These are phyloP conservation scores for Ameiurus melas DNA, from an alignment of 2,113 vertebrate species.

Conservation along the genomic window DNA sequence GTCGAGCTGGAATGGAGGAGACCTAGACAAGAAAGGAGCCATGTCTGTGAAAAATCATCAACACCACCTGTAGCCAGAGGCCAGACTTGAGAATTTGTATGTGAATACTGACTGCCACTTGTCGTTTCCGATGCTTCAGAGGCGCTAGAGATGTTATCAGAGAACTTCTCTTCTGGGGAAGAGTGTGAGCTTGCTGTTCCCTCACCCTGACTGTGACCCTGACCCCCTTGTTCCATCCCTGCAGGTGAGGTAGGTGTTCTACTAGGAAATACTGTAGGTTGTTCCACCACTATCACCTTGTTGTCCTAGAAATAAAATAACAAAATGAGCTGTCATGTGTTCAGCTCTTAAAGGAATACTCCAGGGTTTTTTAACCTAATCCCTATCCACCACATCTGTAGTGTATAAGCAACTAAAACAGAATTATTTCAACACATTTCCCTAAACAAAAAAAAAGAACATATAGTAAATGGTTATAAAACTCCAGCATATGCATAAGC, in stretches of 20 bases:
- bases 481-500: background rate
- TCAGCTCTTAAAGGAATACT: background rate
- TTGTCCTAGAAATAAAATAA: conserved; percentile 68
- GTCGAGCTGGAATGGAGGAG: conserved; percentile 70
- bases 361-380: background rate
- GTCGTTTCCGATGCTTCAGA: conserved; percentile 85
- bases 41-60: background rate
- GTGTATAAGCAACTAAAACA: background rate
- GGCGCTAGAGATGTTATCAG: conserved; percentile 84
- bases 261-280: conserved; percentile 77
- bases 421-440: background rate
- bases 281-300: conserved; percentile 80
- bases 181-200: conserved; percentile 69
- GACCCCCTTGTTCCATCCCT: conserved; percentile 66
- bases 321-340: background rate
- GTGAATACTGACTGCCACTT: conserved; percentile 75
- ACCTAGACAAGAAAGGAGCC: conserved; percentile 59
- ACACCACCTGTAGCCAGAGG: background rate
- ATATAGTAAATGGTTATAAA: background rate
- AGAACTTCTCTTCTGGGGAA: conserved; percentile 80
- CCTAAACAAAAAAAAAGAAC: background rate
- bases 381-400: background rate
- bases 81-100: background rate
- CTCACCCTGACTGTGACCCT: conserved; percentile 14
- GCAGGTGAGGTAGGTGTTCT: conserved; percentile 66